Evolutionary conservation across 2,113 vertebrate species (phyloP).

Genomic region (Podarcis cretensis): DNA sequence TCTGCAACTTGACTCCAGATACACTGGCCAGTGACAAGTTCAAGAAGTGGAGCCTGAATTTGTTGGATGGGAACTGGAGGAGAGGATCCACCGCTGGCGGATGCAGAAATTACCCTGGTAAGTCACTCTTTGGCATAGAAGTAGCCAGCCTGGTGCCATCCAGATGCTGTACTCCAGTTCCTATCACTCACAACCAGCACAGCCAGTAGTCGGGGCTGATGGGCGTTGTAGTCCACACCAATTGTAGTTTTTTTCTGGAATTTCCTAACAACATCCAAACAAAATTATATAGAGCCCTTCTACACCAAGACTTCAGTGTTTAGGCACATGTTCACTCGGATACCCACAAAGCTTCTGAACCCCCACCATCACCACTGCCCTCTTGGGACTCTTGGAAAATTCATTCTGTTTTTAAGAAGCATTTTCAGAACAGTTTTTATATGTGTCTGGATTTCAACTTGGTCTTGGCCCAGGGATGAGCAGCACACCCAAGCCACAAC

Average conservation of each 20-base stretch:
- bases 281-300: not conserved
- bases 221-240: no score
- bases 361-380: no score
- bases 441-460: no score
- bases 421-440: no score
- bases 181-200: no score
- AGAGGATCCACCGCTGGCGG: conserved; percentile 91
- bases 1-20: conserved; percentile 95
- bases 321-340: not conserved
- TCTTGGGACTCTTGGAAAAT: no score
- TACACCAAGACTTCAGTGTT: not conserved
- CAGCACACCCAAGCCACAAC: no score
- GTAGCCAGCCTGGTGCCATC: no score
- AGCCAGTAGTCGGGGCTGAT: no score
- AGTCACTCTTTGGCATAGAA: not conserved
- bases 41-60: conserved; percentile 90
- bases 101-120: conserved; percentile 90
- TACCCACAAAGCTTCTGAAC: not conserved
- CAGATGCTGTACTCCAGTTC: no score
- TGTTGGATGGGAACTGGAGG: conserved; percentile 90
- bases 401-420: no score
- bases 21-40: conserved; percentile 81
- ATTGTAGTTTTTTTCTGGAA: not conserved
- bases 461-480: no score
- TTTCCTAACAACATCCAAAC: not conserved